Base-by-base conservation (phyloP, 2,888 invertebrate genomes). In the Loripinus fragilis region DNA sequence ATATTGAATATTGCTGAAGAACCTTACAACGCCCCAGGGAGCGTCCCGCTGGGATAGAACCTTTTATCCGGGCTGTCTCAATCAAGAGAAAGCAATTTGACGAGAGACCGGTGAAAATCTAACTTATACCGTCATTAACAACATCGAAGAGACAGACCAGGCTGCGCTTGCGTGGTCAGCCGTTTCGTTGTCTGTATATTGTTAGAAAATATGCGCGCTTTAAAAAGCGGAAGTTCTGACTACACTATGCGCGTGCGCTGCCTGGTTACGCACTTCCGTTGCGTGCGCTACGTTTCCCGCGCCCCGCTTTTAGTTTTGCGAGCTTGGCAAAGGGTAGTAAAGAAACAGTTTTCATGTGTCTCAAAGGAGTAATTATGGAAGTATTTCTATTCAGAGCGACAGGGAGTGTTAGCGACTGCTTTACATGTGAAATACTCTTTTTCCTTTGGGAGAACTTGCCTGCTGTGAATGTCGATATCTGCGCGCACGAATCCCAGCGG, bases 1-100 rank as follows among this genome's bases (percentile, higher is more conserved):
- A 88, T 89, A 90, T 90, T 90, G 88, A 88, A 89, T 84, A 80
- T 89, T 88, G 87, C 85, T 81, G 80, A 86, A 87, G 86, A 86
- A 87, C 87, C 79, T 81, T 82, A 85, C 78, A 71, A 84, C 85
- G 86, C 90, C 89, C 85, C 76, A 73, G 89, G 87, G 88, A 81
- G 76, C 52, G 71, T 71, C 76, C 87, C 85, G 81, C 81, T 85
- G 87, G 86, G 85, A 85, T 60, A 65, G 75, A 74, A 65, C 80
- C 85, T 85, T 85, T 87, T 78, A 82, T 83, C 86, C 75, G 78
- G 76, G 80, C 80, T 76, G 71, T 70, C 73, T 75, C 78, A 82
- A 82, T 80, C 80, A 79, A 50, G 79, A 76, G 80, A 82, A 80
- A 80, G 76, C 78, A 79, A 82, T 79, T 81, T 81, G 67, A 76